Evolutionary conservation across 2,113 vertebrate genomes (phyloP), one percentile per base, ranked within the genome.

Genomic region (Boleophthalmus pectinirostris): DNA sequence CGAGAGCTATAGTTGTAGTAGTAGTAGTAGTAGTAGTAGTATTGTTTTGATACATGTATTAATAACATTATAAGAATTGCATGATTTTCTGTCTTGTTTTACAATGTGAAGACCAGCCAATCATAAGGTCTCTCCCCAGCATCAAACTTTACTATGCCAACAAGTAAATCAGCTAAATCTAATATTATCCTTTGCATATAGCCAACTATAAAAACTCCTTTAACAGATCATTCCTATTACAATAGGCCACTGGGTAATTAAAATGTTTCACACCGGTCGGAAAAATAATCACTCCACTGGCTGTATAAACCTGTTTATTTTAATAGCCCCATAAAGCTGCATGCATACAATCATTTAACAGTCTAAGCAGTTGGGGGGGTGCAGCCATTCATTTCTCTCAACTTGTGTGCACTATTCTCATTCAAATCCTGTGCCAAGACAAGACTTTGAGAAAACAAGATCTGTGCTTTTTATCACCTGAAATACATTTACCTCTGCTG

Each of bases 401-500:
- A 57, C 74, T 72, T 61, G 11, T 16, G 70, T 69, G 72, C 76
- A 51, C 65, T 24, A 70, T 84, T 90, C 79, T 81, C 73, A 92
- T 89, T 91, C 76, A 85, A 90, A 89, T 88, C 77, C 79, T 49
- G 66, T 71, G 73, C 82, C 69, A 67, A 85, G 67, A 73, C 45
- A 66, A 68, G 74, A 81, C 76, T 92, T 79, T 77, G 73, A 77
- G 57, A 74, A 66, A 66, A 90, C 66, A 78, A 89, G 84, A 90
- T 81, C 79, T 80, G 57, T 64, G 80, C 77, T 69, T 82, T 86
- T 89, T 85, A 89, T 90, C 85, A 84, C 74, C 82, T 81, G 49
- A 88, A 85, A 90, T 89, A 81, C 79, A 86, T 90, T 91, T 87
- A 82, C 74, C 65, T 85, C 78, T 33, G 69, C 70, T 74, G 75